Evolutionary conservation across 2,113 vertebrate genomes (phyloP).

Genomic region (Platysternon megacephalum): DNA sequence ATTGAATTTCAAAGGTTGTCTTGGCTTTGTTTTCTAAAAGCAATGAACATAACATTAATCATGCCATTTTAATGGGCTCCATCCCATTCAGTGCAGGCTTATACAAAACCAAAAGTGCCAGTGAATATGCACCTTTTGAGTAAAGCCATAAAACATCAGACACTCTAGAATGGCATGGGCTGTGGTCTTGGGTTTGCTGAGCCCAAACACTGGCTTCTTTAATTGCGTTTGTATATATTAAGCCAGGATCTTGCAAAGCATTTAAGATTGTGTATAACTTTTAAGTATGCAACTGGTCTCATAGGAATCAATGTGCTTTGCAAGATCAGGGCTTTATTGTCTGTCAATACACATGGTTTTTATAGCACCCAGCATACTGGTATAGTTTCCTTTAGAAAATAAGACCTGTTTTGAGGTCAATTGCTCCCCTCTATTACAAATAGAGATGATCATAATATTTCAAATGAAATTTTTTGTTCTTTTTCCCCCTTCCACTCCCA

Average conservation of each 20-base stretch:
- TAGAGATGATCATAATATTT: background rate
- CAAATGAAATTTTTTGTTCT: background rate
- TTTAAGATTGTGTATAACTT: background rate
- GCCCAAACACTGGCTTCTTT: background rate
- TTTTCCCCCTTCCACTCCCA: background rate
- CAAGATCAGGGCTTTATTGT: background rate
- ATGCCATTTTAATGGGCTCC: background rate
- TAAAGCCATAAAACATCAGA: background rate
- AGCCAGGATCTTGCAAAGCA: background rate
- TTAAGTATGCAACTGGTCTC: background rate
- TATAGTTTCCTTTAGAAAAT: background rate
- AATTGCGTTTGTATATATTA: background rate
- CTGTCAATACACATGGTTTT: background rate
- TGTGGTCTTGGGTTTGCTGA: background rate
- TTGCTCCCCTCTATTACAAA: background rate
- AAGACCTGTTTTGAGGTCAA: background rate
- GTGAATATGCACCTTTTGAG: background rate
- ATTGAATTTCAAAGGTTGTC: conserved; percentile 37
- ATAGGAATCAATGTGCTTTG: background rate
- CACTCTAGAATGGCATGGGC: background rate
- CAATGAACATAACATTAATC: background rate
- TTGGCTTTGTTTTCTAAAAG: conserved; percentile 56
- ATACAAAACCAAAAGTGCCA: background rate
- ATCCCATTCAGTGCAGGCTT: conserved; percentile 1
- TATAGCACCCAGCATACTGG: background rate